Percentiles rank a stretch among this genome's conserved stretches.
phyloP scores from a whole-genome alignment of 2,888 invertebrate species.

The Rugalucina vietnamica region DNA sequence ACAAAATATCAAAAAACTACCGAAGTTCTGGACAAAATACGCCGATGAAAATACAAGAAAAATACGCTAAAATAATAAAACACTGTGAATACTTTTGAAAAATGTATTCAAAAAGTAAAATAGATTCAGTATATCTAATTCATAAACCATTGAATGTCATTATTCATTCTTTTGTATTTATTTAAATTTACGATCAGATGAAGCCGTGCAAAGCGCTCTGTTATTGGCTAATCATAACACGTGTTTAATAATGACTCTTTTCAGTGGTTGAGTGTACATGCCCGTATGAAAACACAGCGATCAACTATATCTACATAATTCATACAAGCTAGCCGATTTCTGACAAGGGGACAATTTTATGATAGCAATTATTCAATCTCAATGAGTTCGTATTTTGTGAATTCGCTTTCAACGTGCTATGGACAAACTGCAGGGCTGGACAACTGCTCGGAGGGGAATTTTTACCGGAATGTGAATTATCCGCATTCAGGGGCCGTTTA shows the following conservation, averaged over 20 bases:
- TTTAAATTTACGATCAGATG: slow-evolving; percentile 61
- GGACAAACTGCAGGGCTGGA: slow-evolving; percentile 77
- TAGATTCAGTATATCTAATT: neutral
- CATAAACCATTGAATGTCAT: slow-evolving; percentile 9
- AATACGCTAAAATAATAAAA: too few relatives aligned
- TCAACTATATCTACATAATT: slow-evolving; percentile 77
- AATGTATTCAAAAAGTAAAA: too few relatives aligned
- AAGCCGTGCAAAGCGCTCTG: slow-evolving; percentile 42
- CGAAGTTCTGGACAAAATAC: too few relatives aligned
- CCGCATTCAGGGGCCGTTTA: slow-evolving; percentile 71
- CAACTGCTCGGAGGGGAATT: slow-evolving; percentile 75
- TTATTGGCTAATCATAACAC: slow-evolving; percentile 72
- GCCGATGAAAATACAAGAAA: too few relatives aligned
- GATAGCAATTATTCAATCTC: slow-evolving; percentile 70
- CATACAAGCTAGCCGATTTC: slow-evolving; percentile 72
- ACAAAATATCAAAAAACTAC: too few relatives aligned
- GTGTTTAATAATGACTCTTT: slow-evolving; percentile 70
- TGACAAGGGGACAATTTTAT: slow-evolving; percentile 78
- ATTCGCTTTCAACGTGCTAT: slow-evolving; percentile 80
- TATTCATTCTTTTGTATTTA: slow-evolving; percentile 38
- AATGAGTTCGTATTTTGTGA: slow-evolving; percentile 82
- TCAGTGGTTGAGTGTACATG: slow-evolving; percentile 69
- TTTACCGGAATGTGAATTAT: slow-evolving; percentile 74
- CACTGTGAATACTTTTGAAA: too few relatives aligned
- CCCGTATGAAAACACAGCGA: slow-evolving; percentile 66